Conservation (phyloP, 2,113 vertebrate genomes). For the Lucifuga dentata region DNA sequence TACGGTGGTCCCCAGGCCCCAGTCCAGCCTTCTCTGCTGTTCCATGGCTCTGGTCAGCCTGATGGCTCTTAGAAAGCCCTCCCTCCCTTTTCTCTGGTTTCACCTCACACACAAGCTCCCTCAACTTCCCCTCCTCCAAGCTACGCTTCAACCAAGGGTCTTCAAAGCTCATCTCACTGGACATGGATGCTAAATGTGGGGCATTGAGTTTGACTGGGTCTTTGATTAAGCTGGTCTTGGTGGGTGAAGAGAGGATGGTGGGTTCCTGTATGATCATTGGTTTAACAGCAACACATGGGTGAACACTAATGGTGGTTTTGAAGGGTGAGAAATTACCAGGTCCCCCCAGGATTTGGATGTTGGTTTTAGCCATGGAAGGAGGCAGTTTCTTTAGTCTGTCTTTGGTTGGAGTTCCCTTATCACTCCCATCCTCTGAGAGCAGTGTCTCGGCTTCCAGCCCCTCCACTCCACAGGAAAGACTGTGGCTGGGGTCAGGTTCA, state of each 20-base stretch:
- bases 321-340: constrained; percentile 86
- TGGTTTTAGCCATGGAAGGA: constrained; percentile 87
- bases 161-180: constrained; percentile 87
- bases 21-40: constrained; percentile 20
- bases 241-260: constrained; percentile 48
- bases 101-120: constrained; percentile 51
- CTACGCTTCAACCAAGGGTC: constrained; percentile 97
- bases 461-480: constrained; percentile 35
- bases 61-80: constrained; percentile 53
- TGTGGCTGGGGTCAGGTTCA: constrained; percentile 79
- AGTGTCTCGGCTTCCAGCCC: constrained; percentile 77
- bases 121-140: constrained; percentile 68
- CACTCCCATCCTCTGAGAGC: constrained; percentile 75
- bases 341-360: constrained; percentile 83
- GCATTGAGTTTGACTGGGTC: constrained; percentile 68
- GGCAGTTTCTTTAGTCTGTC: constrained; percentile 86
- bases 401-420: constrained; percentile 78
- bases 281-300: constrained; percentile 88
- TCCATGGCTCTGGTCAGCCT: constrained; percentile 43
- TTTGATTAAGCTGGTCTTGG: constrained; percentile 68
- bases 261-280: constrained; percentile 83
- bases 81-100: constrained; percentile 76
- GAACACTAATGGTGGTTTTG: constrained; percentile 87
- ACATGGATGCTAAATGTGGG: constrained; percentile 68
- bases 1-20: constrained; percentile 23